Evolutionary conservation across 2,888 invertebrate genomes (phyloP), one percentile per base, ranked within the genome.

Genomic region (Dryocosmus kuriphilus): DNA sequence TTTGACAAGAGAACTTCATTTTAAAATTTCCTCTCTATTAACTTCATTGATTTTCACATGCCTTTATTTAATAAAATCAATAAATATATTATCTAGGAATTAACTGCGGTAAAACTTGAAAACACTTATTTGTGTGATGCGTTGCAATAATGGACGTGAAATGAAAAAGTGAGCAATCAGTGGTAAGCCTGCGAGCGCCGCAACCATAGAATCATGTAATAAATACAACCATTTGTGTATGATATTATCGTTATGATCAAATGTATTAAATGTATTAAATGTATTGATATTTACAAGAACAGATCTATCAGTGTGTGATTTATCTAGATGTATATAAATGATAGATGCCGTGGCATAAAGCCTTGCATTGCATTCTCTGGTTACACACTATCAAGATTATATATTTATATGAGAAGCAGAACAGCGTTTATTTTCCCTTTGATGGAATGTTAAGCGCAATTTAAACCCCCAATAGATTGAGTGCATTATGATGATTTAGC

Each of bases 181-280:
- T 89, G 91, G 90, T 90, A 89, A 91, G 91, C 90, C 88, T 89
- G 90, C 90, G 90, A 91, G 90, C 90, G 91, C 85, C 90, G 90
- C 89, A 88, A 88, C 89, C 86, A 88, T 89, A 88, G 80, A 84
- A 83, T 85, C 81, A 83, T 82, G 83, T 87, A 86, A 85, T 82
- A 76, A 81, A 79, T 77, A 83, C 80, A 83, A 77, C 80, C 60
- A 82, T 74, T 78, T 79, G 67, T 63, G 57, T 80, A 75, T 80
- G 80, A 75, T 77, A 77, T 19, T 60, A 62, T 65, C 71, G 79
- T 79, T 83, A 84, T 79, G 80, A 83, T 79, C 82, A 79, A 80
- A 80, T 82, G 80, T 84, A 83, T 84, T 82, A 79, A 81, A 80
- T 82, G 80, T 84, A 83, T 84, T 82, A 79, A 81, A 80, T 82